Evolutionary conservation across 2,888 invertebrate species (phyloP), one percentile per base, ranked within the genome.

Genomic region (Melanargia galathea): DNA sequence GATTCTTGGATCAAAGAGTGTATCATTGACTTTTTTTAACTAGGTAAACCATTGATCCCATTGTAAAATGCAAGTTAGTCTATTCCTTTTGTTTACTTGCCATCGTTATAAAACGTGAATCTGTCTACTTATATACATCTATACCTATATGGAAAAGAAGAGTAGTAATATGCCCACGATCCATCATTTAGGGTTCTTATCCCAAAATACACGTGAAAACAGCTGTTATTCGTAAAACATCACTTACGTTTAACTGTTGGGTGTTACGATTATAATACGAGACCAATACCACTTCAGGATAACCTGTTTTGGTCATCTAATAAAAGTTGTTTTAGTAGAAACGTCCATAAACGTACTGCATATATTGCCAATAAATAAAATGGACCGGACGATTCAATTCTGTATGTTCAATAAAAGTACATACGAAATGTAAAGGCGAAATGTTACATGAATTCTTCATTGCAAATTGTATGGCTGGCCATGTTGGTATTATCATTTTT

Each of bases 401-500:
- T 78, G 77, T 78, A 75, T 75, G 82, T 80, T 86, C 89, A 87
- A 89, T 88, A 90, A 88, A 90, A 87, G 86, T 82, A 86, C 81
- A 84, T 84, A 78, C 79, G 78, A 78, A 85, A 87, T 86, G 87
- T 87, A 87, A 88, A 84, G 82, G 81, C 75, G 82, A 82, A 64
- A 76, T 83, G 79, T 78, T 82, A 83, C 83, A 90, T 91, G 90
- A 91, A 91, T 90, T 83, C 90, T 90, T 91, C 87, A 91, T 90
- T 86, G 80, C 80, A 90, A 90, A 90, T 90, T 90, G 90, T 90
- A 88, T 89, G 78, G 83, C 83, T 89, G 78, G 82, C 83, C 86
- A 88, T 86, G 88, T 89, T 87, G 85, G 90, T 82, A 92, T 92
- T 91, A 92, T 92, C 90, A 91, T 92, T 92, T 92, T 92, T 92